Evolutionary conservation across 2,113 vertebrate species (phyloP), one percentile per base, ranked within the genome.

Genomic region (Phaethon lepturus): DNA sequence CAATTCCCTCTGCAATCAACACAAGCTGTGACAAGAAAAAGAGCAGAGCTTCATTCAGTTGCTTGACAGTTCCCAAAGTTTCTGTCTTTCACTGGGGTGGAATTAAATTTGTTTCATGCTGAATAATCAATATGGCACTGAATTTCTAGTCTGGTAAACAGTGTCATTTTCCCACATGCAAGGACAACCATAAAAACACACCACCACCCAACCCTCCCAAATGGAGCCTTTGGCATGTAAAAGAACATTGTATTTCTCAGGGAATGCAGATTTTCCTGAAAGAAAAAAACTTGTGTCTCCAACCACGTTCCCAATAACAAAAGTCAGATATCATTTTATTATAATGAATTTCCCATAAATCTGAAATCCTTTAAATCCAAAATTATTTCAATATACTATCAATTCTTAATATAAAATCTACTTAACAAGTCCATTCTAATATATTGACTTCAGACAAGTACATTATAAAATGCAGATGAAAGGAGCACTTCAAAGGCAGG

Each of bases 1-100:
- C 69, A 91, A 85, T 79, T 94, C 80, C 80, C 93, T 73, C 75
- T 88, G 74, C 84, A 95, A 95, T 88, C 89, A 94, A 84, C 86
- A 90, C 50, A 95, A 92, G 86, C 66, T 88, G 93, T 76, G 66
- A 94, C 66, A 93, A 87, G 89, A 93, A 91, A 90, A 93, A 94
- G 42, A 96, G 45, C 93, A 95, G 86, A 96, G 38, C 59, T 59
- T 95, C 45, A 72, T 75, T 44, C 40, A 76, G 66, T 82, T 55
- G 62, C 25, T 94, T 95, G 80, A 91, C 62, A 94, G 77, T 50
- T 86, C 31, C 73, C 73, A 67, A 91, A 25, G 62, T 93, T 94
- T 95, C 69, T 87, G 0, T 79, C 56, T 82, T 87, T 82, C 80
- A 90, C 49, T 67, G 5, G 56, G 24, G 63, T 74, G 14, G 80